Percentiles rank a stretch among this genome's conserved stretches.
These are phyloP conservation scores for Nymphalis urticae DNA, from an alignment of 2,888 invertebrate genomes.

Conservation along the genomic window DNA sequence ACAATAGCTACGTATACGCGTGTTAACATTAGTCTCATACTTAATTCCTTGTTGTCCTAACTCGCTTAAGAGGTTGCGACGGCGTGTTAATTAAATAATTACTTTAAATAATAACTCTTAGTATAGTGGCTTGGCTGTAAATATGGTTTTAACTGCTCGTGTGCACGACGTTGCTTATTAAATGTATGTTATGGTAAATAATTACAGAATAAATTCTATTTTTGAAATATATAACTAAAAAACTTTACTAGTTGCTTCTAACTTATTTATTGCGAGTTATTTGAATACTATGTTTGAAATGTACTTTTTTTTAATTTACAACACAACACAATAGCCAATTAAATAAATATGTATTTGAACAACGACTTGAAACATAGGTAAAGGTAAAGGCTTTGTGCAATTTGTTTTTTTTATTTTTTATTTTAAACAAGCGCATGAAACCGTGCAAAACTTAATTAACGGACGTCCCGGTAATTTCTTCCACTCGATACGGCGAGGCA, in stretches of 20 bases:
- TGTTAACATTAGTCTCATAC: constrained; percentile 78
- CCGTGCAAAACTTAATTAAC: constrained; percentile 12
- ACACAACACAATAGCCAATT: neutral
- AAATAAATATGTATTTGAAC: neutral
- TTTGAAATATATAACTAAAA: too few species aligned
- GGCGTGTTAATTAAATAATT: constrained; percentile 81
- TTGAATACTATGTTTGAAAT: neutral
- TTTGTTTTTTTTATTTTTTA: neutral
- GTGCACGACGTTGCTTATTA: constrained; percentile 12
- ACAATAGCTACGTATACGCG: constrained; percentile 76
- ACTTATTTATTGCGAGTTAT: too few species aligned
- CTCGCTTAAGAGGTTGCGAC: constrained; percentile 79
- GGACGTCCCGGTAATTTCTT: constrained; percentile 7
- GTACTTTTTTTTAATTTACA: neutral
- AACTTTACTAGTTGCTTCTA: too few species aligned
- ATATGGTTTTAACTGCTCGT: constrained; percentile 13
- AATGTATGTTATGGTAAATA: constrained; percentile 18
- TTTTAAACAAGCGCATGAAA: neutral
- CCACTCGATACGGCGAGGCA: constrained; percentile 18
- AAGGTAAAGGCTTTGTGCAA: neutral
- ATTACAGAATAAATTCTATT: neutral
- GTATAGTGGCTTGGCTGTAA: constrained; percentile 27
- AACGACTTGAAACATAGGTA: neutral
- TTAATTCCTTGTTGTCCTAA: constrained; percentile 79
- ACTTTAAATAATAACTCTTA: constrained; percentile 72